Conservation (phyloP, 2,113 vertebrate genomes). For the Buteo buteo region DNA sequence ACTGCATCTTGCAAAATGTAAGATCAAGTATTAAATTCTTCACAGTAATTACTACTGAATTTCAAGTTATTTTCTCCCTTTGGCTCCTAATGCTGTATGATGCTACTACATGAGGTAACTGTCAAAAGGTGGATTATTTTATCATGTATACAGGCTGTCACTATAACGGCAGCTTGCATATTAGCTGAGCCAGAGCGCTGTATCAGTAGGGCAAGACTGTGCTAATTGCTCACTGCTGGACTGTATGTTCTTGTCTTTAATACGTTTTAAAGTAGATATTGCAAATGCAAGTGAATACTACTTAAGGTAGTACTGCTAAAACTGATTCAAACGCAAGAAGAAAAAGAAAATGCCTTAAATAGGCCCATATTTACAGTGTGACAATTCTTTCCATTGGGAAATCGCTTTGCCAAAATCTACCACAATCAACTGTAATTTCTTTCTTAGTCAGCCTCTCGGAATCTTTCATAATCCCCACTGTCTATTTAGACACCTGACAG, state of each 20-base stretch:
- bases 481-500: fast-evolving
- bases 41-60: background rate
- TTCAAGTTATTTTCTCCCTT: background rate
- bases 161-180: background rate
- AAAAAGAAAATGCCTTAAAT: background rate
- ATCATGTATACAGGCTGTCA: background rate
- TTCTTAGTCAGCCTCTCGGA: background rate
- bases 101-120: background rate
- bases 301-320: background rate
- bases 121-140: background rate
- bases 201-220: background rate
- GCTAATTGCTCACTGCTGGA: background rate
- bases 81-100: background rate
- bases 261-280: background rate
- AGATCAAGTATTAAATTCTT: background rate
- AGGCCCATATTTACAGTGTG: background rate
- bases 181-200: background rate
- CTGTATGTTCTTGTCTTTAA: background rate
- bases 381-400: background rate
- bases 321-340: background rate
- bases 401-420: background rate
- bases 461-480: no score
- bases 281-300: background rate
- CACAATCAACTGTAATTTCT: background rate
- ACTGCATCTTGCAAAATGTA: background rate